Evolutionary conservation across 1,140 invertebrate species (phyloP).

Genomic region (Tribolium castaneum): DNA sequence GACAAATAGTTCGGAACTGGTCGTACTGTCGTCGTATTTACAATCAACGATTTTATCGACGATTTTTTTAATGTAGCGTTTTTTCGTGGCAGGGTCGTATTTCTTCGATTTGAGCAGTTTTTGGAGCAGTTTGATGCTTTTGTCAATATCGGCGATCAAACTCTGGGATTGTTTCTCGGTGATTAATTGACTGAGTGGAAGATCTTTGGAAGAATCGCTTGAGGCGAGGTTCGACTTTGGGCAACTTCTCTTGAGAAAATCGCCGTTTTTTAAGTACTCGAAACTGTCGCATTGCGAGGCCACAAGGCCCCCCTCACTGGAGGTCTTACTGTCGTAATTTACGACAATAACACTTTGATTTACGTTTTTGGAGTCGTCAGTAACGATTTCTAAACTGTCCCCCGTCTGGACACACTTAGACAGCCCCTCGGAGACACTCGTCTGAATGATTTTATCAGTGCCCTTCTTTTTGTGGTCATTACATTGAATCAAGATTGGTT

Average conservation of each 20-base stretch:
- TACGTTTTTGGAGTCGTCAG: background rate
- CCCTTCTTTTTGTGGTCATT: background rate
- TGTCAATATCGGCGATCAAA: conserved; percentile 50
- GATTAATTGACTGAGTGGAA: conserved; percentile 41
- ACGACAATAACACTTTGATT: conserved; percentile 43
- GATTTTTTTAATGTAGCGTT: conserved; percentile 57
- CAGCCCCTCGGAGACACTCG: conserved; percentile 15
- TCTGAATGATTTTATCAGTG: conserved; percentile 50
- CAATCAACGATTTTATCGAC: conserved; percentile 53
- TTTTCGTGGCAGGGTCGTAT: conserved; percentile 58
- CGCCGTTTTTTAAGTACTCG: conserved; percentile 47
- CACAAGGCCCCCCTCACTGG: conserved; percentile 26
- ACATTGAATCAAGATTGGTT: conserved; percentile 56
- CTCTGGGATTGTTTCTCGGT: conserved; percentile 41
- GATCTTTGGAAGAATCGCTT: conserved; percentile 24
- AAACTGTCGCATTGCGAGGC: conserved; percentile 56
- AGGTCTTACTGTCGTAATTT: conserved; percentile 22
- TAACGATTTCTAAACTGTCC: background rate
- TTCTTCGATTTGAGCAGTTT: conserved; percentile 59
- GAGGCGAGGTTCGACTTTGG: background rate
- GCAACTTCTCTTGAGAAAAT: background rate
- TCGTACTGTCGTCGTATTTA: conserved; percentile 47
- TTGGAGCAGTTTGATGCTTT: conserved; percentile 54
- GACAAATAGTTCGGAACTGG: conserved; percentile 51
- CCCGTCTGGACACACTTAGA: conserved; percentile 53